Evolutionary conservation across 1,140 invertebrate species (phyloP).

Genomic region (Drosophila ficusphila): DNA sequence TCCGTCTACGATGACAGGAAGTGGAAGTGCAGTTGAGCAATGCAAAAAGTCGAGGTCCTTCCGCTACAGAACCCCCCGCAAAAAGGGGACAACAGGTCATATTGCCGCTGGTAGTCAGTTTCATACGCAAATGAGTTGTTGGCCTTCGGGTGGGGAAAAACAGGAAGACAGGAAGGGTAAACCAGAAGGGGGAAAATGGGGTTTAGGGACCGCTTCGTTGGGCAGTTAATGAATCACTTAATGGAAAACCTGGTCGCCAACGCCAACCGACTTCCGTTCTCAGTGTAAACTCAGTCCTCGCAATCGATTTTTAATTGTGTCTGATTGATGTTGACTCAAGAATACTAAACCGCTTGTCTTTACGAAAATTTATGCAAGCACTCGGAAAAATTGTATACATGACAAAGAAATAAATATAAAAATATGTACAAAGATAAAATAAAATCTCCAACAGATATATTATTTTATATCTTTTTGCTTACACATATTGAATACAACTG

Average conservation of each 20-base stretch:
- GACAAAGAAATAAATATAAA: too few relatives aligned
- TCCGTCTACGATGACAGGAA: conserved; percentile 31
- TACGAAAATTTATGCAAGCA: conserved; percentile 4
- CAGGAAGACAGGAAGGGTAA: neutral
- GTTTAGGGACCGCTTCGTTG: conserved; percentile 29
- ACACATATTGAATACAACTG: too few relatives aligned
- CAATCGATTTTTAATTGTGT: conserved; percentile 68
- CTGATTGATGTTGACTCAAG: conserved; percentile 30
- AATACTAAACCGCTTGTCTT: conserved; percentile 6
- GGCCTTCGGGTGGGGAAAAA: neutral
- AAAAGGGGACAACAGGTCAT: conserved; percentile 29
- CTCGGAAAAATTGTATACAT: neutral
- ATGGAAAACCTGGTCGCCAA: conserved; percentile 62
- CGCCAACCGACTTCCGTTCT: conserved; percentile 62
- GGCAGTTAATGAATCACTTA: conserved; percentile 78
- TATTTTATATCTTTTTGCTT: too few relatives aligned
- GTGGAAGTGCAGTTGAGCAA: conserved; percentile 64
- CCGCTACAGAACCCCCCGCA: too few relatives aligned
- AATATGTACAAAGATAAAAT: too few relatives aligned
- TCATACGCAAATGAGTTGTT: conserved; percentile 51
- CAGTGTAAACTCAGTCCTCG: neutral
- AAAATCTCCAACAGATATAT: too few relatives aligned
- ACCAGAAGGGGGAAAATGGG: neutral
- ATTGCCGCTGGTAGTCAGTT: conserved; percentile 35
- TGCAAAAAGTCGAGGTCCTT: conserved; percentile 39